Evolutionary conservation across 2,113 vertebrate genomes (phyloP), one percentile per base, ranked within the genome.

Genomic region (Otolemur garnettii): DNA sequence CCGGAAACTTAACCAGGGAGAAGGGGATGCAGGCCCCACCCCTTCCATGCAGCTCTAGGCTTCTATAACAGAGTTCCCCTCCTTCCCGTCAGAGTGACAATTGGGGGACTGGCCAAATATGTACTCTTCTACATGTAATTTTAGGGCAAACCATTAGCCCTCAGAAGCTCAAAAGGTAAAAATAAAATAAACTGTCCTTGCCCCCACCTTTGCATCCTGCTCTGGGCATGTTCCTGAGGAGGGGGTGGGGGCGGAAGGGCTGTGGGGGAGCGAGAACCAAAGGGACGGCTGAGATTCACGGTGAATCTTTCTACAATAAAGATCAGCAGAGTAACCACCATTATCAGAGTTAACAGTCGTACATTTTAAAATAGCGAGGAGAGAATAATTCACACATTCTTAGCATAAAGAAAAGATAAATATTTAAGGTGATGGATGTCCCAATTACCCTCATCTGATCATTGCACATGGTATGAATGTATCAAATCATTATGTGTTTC

Each of bases 161-260:
- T 72, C 53, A 21, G 8, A 91, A 68, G 6, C 26, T 84, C 21
- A 50, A 69, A 77, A 24, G 18, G 53, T 87, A 7, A 72, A 64
- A 2, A n/a, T 4, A 64, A 22, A 64, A 33, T 33, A 60, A 86
- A 15, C 8, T 50, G 45, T 45, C 45, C 45, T 45, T 28, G 2
- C 26, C 19, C 8, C 64, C 88, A n/a, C 86, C 18, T 74, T 38
- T 79, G 85, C 66, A 84, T 62, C 30, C 42, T 64, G 35, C 13
- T 64, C 28, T 74, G 22, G 21, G 11, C 26, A 18, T 69, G 50
- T 33, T 13, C 1, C 30, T 21, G 35, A 55, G 3, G 4, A 14
- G 24, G 8, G 3, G 21, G 13, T 24, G 4, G 15, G 7, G 21
- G n/a, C 55, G 5, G 55, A 19, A 13, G 1, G 4, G 2, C 38